Evolutionary conservation across 2,888 invertebrate species (phyloP).

Genomic region (Chrysotoxum bicinctum): DNA sequence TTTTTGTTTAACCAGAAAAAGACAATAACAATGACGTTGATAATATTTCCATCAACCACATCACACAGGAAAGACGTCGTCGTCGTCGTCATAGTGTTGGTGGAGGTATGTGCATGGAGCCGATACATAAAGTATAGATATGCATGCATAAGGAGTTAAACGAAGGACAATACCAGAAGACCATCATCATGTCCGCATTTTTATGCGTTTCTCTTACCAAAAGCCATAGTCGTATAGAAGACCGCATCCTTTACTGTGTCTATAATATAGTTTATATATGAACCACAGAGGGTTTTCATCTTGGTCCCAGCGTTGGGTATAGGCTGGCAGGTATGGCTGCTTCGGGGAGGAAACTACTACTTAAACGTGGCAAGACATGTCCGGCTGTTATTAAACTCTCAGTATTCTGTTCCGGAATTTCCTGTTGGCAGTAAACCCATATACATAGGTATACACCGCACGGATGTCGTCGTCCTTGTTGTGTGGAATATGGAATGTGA

Average conservation of each 20-base stretch:
- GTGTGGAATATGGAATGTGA: conserved; percentile 47
- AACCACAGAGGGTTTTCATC: conserved; percentile 29
- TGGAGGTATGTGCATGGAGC: neutral
- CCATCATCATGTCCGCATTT: conserved; percentile 59
- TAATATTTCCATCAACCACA: conserved; percentile 67
- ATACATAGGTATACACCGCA: neutral
- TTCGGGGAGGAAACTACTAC: conserved; percentile 66
- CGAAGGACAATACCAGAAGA: conserved; percentile 49
- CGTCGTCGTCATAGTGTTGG: neutral
- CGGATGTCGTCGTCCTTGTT: conserved; percentile 43
- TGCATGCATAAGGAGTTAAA: conserved; percentile 44
- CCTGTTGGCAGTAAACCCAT: conserved; percentile 44
- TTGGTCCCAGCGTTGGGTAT: conserved; percentile 8
- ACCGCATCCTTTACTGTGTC: neutral
- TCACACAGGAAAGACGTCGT: conserved; percentile 42
- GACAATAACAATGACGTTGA: conserved; percentile 64
- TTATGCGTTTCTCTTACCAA: conserved; percentile 55
- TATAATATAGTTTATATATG: neutral
- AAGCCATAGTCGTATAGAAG: neutral
- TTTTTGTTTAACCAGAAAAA: conserved; percentile 33
- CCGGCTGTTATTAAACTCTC: conserved; percentile 70
- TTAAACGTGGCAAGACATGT: conserved; percentile 71
- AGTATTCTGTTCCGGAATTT: conserved; percentile 66
- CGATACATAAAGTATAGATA: neutral
- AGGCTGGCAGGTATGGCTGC: conserved; percentile 37